Evolutionary conservation across 2,888 invertebrate species (phyloP).

Genomic region (Taphrorychus bicolor): DNA sequence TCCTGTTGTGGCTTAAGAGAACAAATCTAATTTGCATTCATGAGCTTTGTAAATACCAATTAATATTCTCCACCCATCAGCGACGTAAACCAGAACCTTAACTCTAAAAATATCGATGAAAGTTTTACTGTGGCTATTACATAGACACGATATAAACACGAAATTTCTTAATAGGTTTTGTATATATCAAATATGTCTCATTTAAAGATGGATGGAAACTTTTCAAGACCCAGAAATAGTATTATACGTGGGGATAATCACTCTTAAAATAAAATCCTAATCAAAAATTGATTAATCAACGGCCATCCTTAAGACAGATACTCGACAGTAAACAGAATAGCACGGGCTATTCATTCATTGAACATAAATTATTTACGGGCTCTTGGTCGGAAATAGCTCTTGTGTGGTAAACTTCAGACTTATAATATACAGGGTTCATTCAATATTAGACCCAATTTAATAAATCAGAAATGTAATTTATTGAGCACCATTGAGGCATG

Average conservation of each 20-base stretch:
- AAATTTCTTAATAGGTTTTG: too few species aligned
- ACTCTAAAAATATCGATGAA: neutral
- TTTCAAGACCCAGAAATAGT: neutral
- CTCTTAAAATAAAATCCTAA: neutral
- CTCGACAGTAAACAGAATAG: constrained; percentile 24
- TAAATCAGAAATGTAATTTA: neutral
- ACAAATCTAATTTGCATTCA: neutral
- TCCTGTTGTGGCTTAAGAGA: too few species aligned
- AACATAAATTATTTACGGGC: constrained; percentile 18
- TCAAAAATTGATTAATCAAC: constrained; percentile 1
- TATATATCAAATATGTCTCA: too few species aligned
- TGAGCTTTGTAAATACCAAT: neutral
- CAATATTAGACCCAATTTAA: neutral
- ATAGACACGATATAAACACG: too few species aligned
- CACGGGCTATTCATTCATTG: constrained; percentile 2
- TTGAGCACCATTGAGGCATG: too few species aligned
- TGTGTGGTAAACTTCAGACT: neutral
- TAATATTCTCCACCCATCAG: neutral
- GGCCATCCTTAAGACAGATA: neutral
- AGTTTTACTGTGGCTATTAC: too few species aligned
- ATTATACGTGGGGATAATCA: neutral
- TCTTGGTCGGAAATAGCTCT: constrained; percentile 18
- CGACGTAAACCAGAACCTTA: neutral
- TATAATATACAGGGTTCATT: neutral
- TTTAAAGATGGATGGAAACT: too few species aligned